Percentiles rank a stretch among this genome's conserved stretches.
Conservation (phyloP, 2,113 vertebrate genomes). For the Copsychus sechellarum region DNA sequence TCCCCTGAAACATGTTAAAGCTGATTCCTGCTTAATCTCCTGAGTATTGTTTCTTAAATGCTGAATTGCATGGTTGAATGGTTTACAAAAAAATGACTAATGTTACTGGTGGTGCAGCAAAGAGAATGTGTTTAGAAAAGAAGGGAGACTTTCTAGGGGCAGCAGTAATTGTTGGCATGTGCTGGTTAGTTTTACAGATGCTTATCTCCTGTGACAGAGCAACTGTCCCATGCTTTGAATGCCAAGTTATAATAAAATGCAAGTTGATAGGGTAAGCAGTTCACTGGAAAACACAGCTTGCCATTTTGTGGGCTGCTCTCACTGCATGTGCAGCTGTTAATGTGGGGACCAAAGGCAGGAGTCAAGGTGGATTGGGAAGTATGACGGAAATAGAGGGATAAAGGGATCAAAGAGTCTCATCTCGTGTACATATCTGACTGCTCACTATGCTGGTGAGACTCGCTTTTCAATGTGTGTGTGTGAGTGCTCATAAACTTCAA, state of each 20-base stretch:
- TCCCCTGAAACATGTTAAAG: not conserved
- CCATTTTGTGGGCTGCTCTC: not conserved
- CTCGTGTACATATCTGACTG: fast-evolving
- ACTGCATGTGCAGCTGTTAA: not conserved
- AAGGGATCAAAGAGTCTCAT: not conserved
- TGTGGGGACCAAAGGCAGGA: not conserved
- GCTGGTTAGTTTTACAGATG: not conserved
- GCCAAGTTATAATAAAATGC: not conserved
- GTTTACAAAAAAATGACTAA: not conserved
- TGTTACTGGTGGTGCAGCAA: not conserved
- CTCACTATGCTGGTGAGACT: not conserved
- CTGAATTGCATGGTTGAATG: not conserved
- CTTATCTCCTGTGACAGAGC: not conserved
- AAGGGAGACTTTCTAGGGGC: not conserved
- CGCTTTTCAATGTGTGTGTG: no score
- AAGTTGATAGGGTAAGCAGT: not conserved
- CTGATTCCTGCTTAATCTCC: not conserved
- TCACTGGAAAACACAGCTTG: not conserved
- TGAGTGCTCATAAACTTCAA: not conserved
- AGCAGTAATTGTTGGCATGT: not conserved
- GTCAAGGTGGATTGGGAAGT: not conserved
- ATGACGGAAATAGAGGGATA: not conserved
- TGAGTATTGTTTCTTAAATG: slow-evolving; percentile 21
- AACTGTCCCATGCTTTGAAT: not conserved
- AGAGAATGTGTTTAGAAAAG: not conserved